phyloP scores from a whole-genome alignment of 2,797 vertebrate genomes.

The Enteromius trimaculatus region DNA sequence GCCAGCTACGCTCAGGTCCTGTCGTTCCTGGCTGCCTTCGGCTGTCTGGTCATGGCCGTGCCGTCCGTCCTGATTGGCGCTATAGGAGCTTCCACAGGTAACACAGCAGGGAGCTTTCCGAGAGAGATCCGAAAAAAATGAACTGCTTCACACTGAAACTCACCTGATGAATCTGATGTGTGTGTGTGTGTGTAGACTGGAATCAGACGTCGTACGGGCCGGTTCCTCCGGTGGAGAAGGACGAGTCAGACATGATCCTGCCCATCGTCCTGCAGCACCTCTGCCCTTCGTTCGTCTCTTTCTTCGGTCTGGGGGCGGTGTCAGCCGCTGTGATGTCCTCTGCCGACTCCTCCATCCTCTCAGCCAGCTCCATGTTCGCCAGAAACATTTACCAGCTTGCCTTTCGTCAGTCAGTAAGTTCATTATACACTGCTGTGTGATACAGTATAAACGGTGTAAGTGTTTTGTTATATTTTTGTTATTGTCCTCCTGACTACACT shows the following conservation, averaged over 20 bases:
- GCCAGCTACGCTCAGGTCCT: slow-evolving; percentile 95
- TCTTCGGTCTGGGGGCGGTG: slow-evolving; percentile 94
- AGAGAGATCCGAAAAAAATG: too few relatives aligned
- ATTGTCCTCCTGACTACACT: neutral
- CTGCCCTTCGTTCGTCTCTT: slow-evolving; percentile 91
- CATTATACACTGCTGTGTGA: neutral
- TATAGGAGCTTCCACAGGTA: slow-evolving; percentile 96
- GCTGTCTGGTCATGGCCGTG: slow-evolving; percentile 93
- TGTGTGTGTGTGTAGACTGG: slow-evolving; percentile 82
- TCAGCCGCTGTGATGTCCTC: slow-evolving; percentile 98
- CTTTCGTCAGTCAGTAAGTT: slow-evolving; percentile 93
- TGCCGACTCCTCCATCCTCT: slow-evolving; percentile 96
- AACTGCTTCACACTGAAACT: neutral
- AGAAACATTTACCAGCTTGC: slow-evolving; percentile 96
- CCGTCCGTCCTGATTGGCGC: slow-evolving; percentile 94
- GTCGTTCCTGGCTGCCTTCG: slow-evolving; percentile 93
- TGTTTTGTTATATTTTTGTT: neutral
- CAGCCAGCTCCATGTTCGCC: slow-evolving; percentile 98
- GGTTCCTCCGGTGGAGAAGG: slow-evolving; percentile 81
- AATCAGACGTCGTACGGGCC: slow-evolving; percentile 88
- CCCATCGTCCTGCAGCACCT: slow-evolving; percentile 96
- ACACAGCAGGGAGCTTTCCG: slow-evolving; percentile 14
- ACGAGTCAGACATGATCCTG: slow-evolving; percentile 95
- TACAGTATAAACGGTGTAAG: neutral
- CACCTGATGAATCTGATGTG: neutral